phyloP scores from a whole-genome alignment of 2,113 vertebrate species.

The Gopherus evgoodei region DNA sequence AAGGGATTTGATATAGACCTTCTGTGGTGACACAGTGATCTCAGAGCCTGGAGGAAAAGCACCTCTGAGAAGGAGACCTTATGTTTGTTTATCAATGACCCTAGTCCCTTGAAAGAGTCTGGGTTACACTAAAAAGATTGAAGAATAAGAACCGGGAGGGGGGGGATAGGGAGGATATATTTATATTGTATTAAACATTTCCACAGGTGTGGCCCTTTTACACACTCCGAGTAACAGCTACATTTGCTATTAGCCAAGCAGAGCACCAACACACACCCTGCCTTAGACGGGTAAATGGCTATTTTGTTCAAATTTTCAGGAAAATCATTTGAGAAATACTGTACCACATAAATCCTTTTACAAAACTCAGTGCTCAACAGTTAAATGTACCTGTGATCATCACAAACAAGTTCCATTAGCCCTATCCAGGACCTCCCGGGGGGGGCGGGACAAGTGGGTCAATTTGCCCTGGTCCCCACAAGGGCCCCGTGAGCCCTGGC shows the following conservation, averaged over 20 bases:
- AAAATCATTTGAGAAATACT: background rate
- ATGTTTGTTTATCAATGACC: background rate
- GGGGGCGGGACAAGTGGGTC: no score
- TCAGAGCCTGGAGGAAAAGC: background rate
- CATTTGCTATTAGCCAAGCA: background rate
- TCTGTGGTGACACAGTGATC: background rate
- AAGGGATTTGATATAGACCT: background rate
- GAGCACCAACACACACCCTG: background rate
- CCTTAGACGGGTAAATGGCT: background rate
- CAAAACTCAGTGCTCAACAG: background rate
- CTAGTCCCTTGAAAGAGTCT: background rate
- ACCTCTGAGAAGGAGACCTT: background rate
- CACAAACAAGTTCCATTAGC: background rate
- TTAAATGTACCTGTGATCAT: background rate
- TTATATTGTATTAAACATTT: conserved; percentile 13
- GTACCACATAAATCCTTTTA: background rate
- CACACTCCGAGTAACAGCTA: background rate
- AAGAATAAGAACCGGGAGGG: background rate
- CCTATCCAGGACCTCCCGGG: background rate
- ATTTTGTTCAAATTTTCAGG: background rate
- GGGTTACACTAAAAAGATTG: background rate
- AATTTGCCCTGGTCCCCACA: no score
- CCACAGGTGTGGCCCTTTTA: background rate
- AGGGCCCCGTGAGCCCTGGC: no score
- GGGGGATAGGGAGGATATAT: background rate